Evolutionary conservation across 1,140 invertebrate species (phyloP).

Genomic region (Panagrolaimus sp.): DNA sequence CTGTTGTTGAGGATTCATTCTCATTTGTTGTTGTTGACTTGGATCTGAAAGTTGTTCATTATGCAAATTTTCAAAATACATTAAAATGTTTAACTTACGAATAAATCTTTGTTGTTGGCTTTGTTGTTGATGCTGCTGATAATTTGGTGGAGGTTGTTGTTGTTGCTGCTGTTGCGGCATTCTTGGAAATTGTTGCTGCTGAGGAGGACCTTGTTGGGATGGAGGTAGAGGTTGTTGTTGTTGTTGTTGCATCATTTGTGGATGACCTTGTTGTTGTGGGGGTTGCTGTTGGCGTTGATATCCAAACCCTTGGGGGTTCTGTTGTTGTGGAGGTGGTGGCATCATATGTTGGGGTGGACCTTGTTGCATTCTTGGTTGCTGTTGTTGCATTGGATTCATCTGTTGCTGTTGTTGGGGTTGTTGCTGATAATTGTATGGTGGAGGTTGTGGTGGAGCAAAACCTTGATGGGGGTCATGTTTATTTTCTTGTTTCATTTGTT

Average conservation of each 20-base stretch:
- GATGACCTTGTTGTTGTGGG: conserved; percentile 20
- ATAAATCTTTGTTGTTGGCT: conserved; percentile 19
- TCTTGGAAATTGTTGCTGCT: neutral
- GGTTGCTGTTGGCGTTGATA: conserved; percentile 1
- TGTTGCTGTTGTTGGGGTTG: neutral
- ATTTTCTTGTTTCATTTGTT: conserved; percentile 22
- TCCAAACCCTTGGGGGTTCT: neutral
- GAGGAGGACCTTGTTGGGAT: neutral
- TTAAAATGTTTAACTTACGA: neutral
- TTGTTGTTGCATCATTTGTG: conserved; percentile 16
- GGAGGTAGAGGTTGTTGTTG: conserved; percentile 19
- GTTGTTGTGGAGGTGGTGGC: conserved; percentile 20
- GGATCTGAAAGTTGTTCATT: neutral
- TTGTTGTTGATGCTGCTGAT: conserved; percentile 16
- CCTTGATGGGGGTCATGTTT: conserved; percentile 20
- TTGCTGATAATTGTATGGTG: neutral
- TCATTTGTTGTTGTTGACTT: conserved; percentile 19
- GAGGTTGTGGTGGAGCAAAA: neutral
- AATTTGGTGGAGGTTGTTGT: neutral
- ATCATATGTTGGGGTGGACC: conserved; percentile 7
- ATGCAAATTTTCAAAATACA: neutral
- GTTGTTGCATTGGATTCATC: conserved; percentile 5
- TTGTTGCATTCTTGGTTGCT: conserved; percentile 1
- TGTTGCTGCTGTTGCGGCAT: neutral
- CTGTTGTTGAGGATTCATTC: conserved; percentile 21